A percentile compares a stretch with the other conserved stretches of the same genome.
Evolutionary conservation across 1,140 invertebrate genomes (phyloP).

Genomic region (Bombyx mori): ASM3026992v2 NC_085131.1:6245501-6246000

Average conservation of each 20-base stretch:
- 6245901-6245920: slow-evolving; percentile 28
- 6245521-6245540: too few species aligned
- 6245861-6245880: slow-evolving; percentile 38
- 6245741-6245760: slow-evolving; percentile 29
- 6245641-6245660: slow-evolving; percentile 73
- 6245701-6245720: slow-evolving; percentile 16
- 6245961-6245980: neutral
- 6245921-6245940: neutral
- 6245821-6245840: slow-evolving; percentile 54
- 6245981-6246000: slow-evolving; percentile 5
- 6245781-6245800: slow-evolving; percentile 65
- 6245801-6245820: slow-evolving; percentile 35
- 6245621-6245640: slow-evolving; percentile 73
- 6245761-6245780: slow-evolving; percentile 39
- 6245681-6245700: slow-evolving; percentile 33
- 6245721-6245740: slow-evolving; percentile 24
- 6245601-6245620: slow-evolving; percentile 67
- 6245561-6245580: too few species aligned
- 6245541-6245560: too few species aligned
- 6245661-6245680: slow-evolving; percentile 44
- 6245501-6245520: too few species aligned
- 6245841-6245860: slow-evolving; percentile 70
- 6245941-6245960: slow-evolving; percentile 16
- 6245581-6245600: neutral
- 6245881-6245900: slow-evolving; percentile 12